phyloP scores from a whole-genome alignment of 1,140 invertebrate genomes.

The Euura lappo region DNA sequence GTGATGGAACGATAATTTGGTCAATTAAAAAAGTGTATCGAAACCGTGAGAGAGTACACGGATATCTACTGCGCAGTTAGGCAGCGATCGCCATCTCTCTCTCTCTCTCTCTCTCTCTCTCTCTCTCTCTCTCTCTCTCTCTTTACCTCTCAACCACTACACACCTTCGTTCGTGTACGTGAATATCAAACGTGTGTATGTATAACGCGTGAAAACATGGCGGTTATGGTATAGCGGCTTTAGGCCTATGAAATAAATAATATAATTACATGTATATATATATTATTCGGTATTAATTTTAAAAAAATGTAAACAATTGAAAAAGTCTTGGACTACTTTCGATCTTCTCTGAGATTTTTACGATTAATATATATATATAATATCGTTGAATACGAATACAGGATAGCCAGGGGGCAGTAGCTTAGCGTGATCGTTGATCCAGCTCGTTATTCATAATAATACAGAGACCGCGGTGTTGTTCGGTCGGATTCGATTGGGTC shows the following conservation, averaged over 20 bases:
- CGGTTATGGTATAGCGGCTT: no score
- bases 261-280: not conserved
- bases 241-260: no score
- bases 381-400: no score
- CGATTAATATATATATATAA: no score
- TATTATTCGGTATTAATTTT: not conserved
- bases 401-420: no score
- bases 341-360: no score
- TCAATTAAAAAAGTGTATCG: slow-evolving; percentile 1
- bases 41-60: not conserved
- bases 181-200: not conserved
- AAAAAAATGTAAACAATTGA: no score
- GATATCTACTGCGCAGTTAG: slow-evolving; percentile 1
- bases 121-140: not conserved
- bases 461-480: not conserved
- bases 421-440: no score
- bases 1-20: not conserved
- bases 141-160: no score
- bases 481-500: not conserved
- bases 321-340: no score
- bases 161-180: not conserved
- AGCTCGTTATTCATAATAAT: not conserved
- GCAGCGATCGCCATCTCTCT: not conserved
- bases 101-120: not conserved
- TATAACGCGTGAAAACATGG: not conserved